phyloP scores from a whole-genome alignment of 2,888 invertebrate species.

The Lepidochitona cinerea region DNA sequence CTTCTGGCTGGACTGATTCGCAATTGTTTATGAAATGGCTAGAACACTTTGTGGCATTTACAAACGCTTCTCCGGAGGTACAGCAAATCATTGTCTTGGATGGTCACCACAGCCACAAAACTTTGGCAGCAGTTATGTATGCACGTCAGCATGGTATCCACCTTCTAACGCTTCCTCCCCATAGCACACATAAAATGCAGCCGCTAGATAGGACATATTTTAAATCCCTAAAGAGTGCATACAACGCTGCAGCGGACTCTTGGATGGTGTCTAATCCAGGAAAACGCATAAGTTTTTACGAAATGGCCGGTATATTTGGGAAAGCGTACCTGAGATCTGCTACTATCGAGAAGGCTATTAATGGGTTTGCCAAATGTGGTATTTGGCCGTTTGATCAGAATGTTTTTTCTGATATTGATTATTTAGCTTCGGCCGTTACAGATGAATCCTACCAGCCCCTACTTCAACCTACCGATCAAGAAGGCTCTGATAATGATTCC shows the following conservation, averaged over 20 bases:
- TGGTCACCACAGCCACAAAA: slow-evolving; percentile 62
- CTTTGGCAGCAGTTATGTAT: slow-evolving; percentile 50
- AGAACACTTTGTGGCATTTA: slow-evolving; percentile 63
- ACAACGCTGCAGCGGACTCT: slow-evolving; percentile 28
- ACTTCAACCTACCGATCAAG: too few relatives aligned
- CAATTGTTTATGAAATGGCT: too few relatives aligned
- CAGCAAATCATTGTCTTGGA: slow-evolving; percentile 64
- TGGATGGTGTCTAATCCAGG: slow-evolving; percentile 38
- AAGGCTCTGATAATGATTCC: too few relatives aligned
- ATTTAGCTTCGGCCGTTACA: background rate
- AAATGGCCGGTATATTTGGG: slow-evolving; percentile 30
- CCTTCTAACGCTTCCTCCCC: slow-evolving; percentile 64
- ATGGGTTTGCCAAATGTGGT: background rate
- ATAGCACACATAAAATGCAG: slow-evolving; percentile 59
- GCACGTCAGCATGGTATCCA: slow-evolving; percentile 58
- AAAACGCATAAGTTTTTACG: slow-evolving; percentile 25
- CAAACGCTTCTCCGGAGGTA: slow-evolving; percentile 41
- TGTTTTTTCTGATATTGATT: background rate
- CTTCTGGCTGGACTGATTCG: too few relatives aligned
- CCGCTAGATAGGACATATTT: slow-evolving; percentile 44
- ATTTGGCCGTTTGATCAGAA: background rate
- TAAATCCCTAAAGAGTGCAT: slow-evolving; percentile 35
- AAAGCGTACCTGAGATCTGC: slow-evolving; percentile 32
- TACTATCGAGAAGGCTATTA: background rate
- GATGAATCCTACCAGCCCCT: too few relatives aligned